Base-by-base conservation (phyloP, 2,113 vertebrate species). In the Laticauda colubrina region DNA sequence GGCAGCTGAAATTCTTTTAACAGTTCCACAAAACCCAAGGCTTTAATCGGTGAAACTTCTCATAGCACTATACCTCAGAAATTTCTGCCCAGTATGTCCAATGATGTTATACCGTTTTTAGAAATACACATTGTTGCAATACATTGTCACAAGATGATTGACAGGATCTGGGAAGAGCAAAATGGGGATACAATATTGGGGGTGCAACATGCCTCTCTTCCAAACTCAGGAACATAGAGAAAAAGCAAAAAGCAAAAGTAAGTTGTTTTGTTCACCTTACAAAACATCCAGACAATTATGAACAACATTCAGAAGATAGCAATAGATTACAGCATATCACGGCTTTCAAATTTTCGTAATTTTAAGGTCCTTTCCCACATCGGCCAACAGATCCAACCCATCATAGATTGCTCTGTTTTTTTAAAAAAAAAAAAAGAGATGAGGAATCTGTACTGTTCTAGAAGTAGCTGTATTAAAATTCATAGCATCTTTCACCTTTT, bases 181-280 rank as follows among this genome's bases (percentile, higher is more conserved):
- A 15, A 0, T 0, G 10, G 23, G 5, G 20, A 18, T 0, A 0
- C 15, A 3, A 0, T 69, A n/a, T 69, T 0, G 12, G n/a, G 5
- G 23, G 10, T 0, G 0, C 12, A 3, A 0, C 43, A 11, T 11
- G 6, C 10, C n/a, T 53, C 34, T 75, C 61, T 20, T 34, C n/a
- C 87, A 1, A 85, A 56, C 85, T 86, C 23, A 87, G 57, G 45
- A 23, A 45, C 21, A 45, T 48, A 39, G 45, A 43, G 0, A 57
- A 57, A 14, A 57, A 20, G 48, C 29, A 75, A 55, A 85, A 23
- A 81, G 24, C 24, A 10, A 54, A 85, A 34, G 8, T 3, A 51
- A 39, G 39, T 45, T 9, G n/a, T 21, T 26, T 29, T 10, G 3
- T 15, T 14, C 53, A 86, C 20, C 43, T 29, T 54, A 56, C 23